Conservation (phyloP, 2,113 vertebrate species). For the Calidris pugnax region DNA sequence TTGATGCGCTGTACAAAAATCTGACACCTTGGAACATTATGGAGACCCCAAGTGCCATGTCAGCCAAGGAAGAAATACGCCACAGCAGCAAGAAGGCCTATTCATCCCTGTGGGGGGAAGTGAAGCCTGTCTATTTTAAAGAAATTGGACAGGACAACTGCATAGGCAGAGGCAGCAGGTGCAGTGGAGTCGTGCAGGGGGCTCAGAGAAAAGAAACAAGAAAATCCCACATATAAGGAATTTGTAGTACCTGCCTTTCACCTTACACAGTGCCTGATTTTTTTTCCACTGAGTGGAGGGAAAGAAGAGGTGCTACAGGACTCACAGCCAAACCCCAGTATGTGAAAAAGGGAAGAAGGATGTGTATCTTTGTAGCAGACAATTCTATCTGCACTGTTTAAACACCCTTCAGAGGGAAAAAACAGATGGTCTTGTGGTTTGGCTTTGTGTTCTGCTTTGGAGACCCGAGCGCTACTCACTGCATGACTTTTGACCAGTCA, state of each 20-base stretch:
- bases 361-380: not conserved
- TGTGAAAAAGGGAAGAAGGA: not conserved
- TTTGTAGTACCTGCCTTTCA: not conserved
- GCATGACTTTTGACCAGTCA: not conserved
- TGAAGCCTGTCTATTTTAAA: accelerated
- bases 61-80: not conserved
- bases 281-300: not conserved
- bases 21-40: not conserved
- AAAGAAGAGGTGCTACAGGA: not conserved
- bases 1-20: not conserved
- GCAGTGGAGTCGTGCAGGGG: not conserved
- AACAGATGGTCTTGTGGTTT: not conserved
- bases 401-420: not conserved
- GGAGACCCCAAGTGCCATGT: not conserved
- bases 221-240: not conserved
- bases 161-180: not conserved
- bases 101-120: not conserved
- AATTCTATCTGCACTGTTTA: not conserved
- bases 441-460: not conserved
- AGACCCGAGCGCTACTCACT: not conserved
- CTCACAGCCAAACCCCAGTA: not conserved
- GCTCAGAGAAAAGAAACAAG: not conserved
- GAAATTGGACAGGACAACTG: not conserved
- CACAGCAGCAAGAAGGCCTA: not conserved
- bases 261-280: not conserved